Percentiles rank a stretch among this genome's conserved stretches.
These are phyloP conservation scores for Mesorhabditis spiculigera DNA, from an alignment of 2,888 invertebrate species.

Conservation along the genomic window DNA sequence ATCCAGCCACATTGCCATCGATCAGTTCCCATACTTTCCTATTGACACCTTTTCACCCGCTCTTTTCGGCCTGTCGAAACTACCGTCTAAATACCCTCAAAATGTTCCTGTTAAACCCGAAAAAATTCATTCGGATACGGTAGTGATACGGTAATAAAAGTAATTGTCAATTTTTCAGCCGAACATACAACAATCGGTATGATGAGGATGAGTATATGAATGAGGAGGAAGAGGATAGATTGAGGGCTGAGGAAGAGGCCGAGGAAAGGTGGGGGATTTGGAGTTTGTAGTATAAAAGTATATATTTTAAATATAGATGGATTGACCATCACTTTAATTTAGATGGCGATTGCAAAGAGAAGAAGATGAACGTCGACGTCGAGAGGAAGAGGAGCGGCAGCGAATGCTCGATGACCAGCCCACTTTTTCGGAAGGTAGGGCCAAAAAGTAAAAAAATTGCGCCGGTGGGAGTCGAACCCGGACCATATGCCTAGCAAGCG, in stretches of 20 bases:
- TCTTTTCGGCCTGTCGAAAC: too few relatives aligned
- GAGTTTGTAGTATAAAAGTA: too few relatives aligned
- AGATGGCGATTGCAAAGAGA: background rate
- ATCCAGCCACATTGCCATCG: too few relatives aligned
- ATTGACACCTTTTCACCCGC: too few relatives aligned
- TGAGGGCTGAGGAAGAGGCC: conserved; percentile 3
- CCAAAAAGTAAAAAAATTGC: background rate
- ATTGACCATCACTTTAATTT: too few relatives aligned
- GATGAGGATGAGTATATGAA: background rate
- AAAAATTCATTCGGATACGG: background rate
- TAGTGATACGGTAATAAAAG: background rate
- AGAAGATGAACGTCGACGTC: background rate
- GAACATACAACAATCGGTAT: background rate
- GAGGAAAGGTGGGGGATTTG: background rate
- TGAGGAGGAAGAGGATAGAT: conserved; percentile 4
- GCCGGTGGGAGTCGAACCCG: too few relatives aligned
- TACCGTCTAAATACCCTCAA: background rate
- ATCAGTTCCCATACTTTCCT: too few relatives aligned
- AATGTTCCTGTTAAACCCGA: conserved; percentile 1
- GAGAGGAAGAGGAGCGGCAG: background rate
- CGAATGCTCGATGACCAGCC: background rate
- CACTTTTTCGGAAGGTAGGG: background rate
- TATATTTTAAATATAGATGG: too few relatives aligned
- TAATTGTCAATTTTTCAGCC: background rate
- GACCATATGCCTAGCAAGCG: too few relatives aligned